Conservation (phyloP, 2,888 invertebrate genomes). For the Trachelus troglodyta region DNA sequence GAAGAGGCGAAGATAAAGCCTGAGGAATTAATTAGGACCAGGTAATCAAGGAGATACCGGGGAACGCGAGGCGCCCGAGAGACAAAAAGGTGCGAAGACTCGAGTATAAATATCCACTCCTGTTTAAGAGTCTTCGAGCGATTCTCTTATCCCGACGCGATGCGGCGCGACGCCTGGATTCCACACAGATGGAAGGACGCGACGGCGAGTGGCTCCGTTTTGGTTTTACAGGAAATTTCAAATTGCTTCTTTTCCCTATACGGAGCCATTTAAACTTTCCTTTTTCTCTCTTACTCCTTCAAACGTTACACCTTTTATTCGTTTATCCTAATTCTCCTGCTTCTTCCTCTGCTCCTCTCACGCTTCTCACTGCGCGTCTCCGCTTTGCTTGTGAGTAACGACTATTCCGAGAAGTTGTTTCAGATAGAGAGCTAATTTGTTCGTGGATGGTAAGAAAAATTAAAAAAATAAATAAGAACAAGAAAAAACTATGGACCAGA, state of each 20-base stretch:
- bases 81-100: slow-evolving; percentile 57
- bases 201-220: slow-evolving; percentile 22
- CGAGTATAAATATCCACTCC: slow-evolving; percentile 60
- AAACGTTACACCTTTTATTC: slow-evolving; percentile 26
- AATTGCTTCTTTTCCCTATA: slow-evolving; percentile 39
- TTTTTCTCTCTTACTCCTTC: slow-evolving; percentile 17
- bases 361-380: slow-evolving; percentile 32
- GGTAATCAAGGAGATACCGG: slow-evolving; percentile 62
- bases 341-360: slow-evolving; percentile 32
- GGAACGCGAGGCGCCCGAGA: background rate
- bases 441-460: slow-evolving; percentile 42
- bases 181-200: slow-evolving; percentile 15
- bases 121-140: slow-evolving; percentile 59
- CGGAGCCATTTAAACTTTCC: background rate
- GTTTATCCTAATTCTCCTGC: slow-evolving; percentile 31
- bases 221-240: slow-evolving; percentile 49
- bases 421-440: slow-evolving; percentile 65
- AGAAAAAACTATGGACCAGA: background rate
- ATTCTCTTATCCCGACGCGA: slow-evolving; percentile 49
- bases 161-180: background rate
- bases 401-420: slow-evolving; percentile 65
- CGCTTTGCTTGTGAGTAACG: slow-evolving; percentile 55
- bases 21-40: slow-evolving; percentile 63
- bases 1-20: slow-evolving; percentile 56
- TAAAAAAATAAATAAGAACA: slow-evolving; percentile 1